These are phyloP conservation scores for Osedax fenrisi DNA, from an alignment of 2,888 invertebrate species.

Conservation along the genomic window DNA sequence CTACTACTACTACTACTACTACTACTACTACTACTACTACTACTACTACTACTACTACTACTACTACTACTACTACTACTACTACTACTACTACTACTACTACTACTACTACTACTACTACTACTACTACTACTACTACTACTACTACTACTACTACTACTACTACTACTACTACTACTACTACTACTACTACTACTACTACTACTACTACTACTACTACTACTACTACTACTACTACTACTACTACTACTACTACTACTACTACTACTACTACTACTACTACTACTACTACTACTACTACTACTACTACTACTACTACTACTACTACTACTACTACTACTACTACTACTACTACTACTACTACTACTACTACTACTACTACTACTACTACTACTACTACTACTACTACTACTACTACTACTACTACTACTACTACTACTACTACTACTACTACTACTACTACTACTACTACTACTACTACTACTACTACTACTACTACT, in stretches of 20 bases:
- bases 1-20: too few relatives aligned
- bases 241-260: constrained; percentile 32
- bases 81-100: constrained; percentile 27
- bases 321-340: constrained; percentile 16
- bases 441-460: too few relatives aligned
- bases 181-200: constrained; percentile 34
- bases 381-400: constrained; percentile 12
- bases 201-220: constrained; percentile 34
- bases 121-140: constrained; percentile 32
- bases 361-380: constrained; percentile 13
- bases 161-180: constrained; percentile 30
- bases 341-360: constrained; percentile 18
- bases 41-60: constrained; percentile 32
- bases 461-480: too few relatives aligned
- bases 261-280: constrained; percentile 34
- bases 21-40: constrained; percentile 34
- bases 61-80: constrained; percentile 28
- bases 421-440: too few relatives aligned
- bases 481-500: too few relatives aligned
- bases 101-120: constrained; percentile 32
- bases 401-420: too few relatives aligned
- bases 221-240: constrained; percentile 32
- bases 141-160: constrained; percentile 33
- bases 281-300: constrained; percentile 34
- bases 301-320: constrained; percentile 32